These are phyloP conservation scores for Eira barbara DNA, from an alignment of 2,113 vertebrate species.

Conservation along the genomic window DNA sequence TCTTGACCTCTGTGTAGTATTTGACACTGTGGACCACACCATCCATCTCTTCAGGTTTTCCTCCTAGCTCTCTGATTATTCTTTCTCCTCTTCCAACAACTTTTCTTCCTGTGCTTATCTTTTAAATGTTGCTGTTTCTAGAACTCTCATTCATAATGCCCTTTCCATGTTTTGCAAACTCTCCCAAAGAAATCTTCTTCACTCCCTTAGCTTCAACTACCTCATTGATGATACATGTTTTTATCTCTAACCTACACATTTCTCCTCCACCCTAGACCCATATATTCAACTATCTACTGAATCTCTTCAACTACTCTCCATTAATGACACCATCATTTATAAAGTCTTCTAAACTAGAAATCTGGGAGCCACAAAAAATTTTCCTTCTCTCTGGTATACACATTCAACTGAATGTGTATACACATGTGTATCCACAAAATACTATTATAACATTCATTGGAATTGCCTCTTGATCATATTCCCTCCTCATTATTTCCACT, in stretches of 20 bases:
- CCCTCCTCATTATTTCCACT: neutral
- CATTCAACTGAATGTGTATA: neutral
- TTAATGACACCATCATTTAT: neutral
- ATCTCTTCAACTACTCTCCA: neutral
- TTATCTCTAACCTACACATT: neutral
- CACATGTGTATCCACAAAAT: neutral
- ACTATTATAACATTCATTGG: neutral
- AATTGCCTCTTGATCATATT: slow-evolving; percentile 24
- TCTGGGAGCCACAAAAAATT: neutral
- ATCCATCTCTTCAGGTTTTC: neutral
- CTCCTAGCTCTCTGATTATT: neutral
- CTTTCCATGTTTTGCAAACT: neutral
- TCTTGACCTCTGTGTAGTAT: neutral
- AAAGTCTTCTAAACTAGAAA: slow-evolving; percentile 8
- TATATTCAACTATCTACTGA: neutral
- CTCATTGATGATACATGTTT: neutral
- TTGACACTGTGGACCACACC: neutral
- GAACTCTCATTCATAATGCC: neutral
- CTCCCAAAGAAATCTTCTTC: neutral
- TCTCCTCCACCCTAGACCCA: neutral
- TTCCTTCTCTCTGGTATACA: neutral
- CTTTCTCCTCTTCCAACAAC: neutral
- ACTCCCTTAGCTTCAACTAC: neutral
- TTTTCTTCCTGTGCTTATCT: neutral
- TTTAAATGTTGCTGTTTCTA: neutral